Evolutionary conservation across 1,140 invertebrate species (phyloP).

Genomic region (Drosophila pallidifrons): DNA sequence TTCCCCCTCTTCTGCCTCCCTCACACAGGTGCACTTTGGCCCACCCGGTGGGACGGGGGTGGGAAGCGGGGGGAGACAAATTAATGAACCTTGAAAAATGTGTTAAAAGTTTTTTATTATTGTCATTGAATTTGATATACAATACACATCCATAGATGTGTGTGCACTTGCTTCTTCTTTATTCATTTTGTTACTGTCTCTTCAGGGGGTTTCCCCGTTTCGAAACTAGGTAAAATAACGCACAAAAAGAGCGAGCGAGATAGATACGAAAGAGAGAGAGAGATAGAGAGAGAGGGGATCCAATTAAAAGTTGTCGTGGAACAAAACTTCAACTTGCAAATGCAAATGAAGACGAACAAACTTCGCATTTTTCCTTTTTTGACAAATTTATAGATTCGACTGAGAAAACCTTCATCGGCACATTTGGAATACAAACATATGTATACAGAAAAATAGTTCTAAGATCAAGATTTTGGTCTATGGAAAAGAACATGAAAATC

Average conservation of each 20-base stretch:
- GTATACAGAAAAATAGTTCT: no score
- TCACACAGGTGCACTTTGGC: conserved; percentile 40
- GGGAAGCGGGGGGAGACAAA: conserved; percentile 37
- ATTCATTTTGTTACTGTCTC: neutral
- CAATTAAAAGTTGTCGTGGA: conserved; percentile 45
- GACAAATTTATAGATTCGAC: neutral
- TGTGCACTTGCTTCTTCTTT: no score
- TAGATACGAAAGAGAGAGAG: no score
- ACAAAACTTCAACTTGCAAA: conserved; percentile 8
- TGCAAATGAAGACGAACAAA: conserved; percentile 4
- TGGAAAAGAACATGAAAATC: no score
- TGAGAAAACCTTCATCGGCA: conserved; percentile 2
- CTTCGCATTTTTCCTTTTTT: neutral
- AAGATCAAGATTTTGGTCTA: no score
- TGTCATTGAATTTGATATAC: conserved; percentile 54
- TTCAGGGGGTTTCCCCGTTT: conserved; percentile 12
- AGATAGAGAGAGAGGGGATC: neutral
- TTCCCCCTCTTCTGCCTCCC: conserved; percentile 23
- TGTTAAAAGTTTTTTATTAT: conserved; percentile 79
- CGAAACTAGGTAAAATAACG: conserved; percentile 11
- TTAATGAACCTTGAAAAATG: conserved; percentile 84
- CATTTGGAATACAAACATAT: neutral
- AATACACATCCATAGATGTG: neutral
- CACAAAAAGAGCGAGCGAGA: no score
- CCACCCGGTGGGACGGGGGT: neutral